Evolutionary conservation across 2,888 invertebrate genomes (phyloP), one percentile per base, ranked within the genome.

Genomic region (Pseudanteris insignis): DNA sequence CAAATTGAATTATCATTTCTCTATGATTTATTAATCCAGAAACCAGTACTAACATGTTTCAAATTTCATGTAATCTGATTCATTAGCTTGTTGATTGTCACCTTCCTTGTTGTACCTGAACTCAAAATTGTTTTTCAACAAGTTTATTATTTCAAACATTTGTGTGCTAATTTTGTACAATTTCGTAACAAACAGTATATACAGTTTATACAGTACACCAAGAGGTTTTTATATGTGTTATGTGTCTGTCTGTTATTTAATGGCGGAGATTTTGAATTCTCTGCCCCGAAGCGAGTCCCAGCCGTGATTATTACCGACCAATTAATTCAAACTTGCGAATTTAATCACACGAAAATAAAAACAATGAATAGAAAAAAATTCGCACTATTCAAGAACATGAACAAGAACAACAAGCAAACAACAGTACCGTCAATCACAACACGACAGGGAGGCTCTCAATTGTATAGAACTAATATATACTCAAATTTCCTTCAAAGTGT

Each of bases 191-290:
- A 55, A 33, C 2, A 36, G 29, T 8, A n/a, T n/a, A n/a, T n/a
- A n/a, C n/a, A n/a, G n/a, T 40, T 43, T 11, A 43, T 50, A 50
- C 53, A 34, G 30, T 50, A 30, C 55, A 55, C 43, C 33, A 55
- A 48, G 15, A 7, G 48, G 34, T 48, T 41, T 63, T 60, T 53
- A n/a, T n/a, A n/a, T 41, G 67, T 71, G 71, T 74, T 72, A 72
- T 72, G 72, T 73, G 72, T 72, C 72, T 72, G 72, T 72, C 71
- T 69, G 60, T 71, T 69, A 65, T 63, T 57, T 26, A 36, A 46
- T 53, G 43, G 61, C 63, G 60, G 38, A 57, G 60, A 34, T 63
- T 48, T 63, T 47, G 26, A 6, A 21, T 37, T 36, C 43, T 37
- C 28, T n/a, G n/a, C n/a, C 40, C 28, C 30, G 63, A 66, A 66